A percentile compares a stretch with the other conserved stretches of the same genome.
Conservation (phyloP, 2,888 invertebrate species). For the Agrotis clavis region DNA sequence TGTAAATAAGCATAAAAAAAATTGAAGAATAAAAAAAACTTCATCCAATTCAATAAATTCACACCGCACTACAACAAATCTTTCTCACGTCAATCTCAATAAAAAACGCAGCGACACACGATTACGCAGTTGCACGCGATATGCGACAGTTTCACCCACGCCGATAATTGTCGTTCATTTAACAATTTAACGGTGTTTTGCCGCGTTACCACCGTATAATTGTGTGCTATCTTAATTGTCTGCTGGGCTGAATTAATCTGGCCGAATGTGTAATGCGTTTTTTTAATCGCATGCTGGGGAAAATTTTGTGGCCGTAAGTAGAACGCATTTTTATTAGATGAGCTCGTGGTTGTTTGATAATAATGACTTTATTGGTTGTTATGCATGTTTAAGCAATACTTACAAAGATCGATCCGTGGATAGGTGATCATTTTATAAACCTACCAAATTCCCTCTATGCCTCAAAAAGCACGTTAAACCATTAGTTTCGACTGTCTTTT, state of each 20-base stretch:
- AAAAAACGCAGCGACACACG: constrained; percentile 79
- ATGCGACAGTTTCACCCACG: constrained; percentile 73
- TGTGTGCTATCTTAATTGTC: constrained; percentile 62
- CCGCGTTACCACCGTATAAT: constrained; percentile 65
- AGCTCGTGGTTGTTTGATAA: not conserved
- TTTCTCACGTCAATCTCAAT: constrained; percentile 89
- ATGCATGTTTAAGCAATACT: not conserved
- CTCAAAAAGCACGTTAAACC: not conserved
- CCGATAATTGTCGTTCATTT: constrained; percentile 86
- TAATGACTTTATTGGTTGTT: not conserved
- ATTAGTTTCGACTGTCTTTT: too few species aligned
- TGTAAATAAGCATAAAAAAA: constrained; percentile 3
- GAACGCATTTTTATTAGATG: constrained; percentile 21
- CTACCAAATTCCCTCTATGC: too few species aligned
- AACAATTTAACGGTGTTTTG: constrained; percentile 83
- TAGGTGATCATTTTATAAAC: not conserved
- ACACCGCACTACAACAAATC: constrained; percentile 55
- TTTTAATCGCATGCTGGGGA: constrained; percentile 44
- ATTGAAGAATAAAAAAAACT: not conserved
- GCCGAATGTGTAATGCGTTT: constrained; percentile 37
- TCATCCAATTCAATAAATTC: constrained; percentile 52
- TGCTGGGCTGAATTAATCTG: constrained; percentile 45
- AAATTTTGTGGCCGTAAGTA: constrained; percentile 34
- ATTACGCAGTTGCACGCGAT: constrained; percentile 79
- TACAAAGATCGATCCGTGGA: not conserved